Conservation (phyloP, 2,113 vertebrate species). For the Platichthys stellatus region DNA sequence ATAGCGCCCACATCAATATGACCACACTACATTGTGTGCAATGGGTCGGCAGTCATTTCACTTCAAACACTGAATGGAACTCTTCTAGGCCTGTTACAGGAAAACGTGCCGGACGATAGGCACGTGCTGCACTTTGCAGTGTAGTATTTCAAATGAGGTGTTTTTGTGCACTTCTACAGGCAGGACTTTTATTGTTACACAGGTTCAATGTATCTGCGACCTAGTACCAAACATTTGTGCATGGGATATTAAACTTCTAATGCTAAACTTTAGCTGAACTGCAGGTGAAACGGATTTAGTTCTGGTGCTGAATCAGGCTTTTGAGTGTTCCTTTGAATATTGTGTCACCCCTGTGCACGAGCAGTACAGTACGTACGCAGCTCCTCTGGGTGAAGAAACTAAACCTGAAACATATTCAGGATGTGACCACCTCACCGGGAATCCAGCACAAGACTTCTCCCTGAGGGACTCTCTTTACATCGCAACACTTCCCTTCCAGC, state of each 20-base stretch:
- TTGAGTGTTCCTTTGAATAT: neutral
- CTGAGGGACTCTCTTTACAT: conserved; percentile 39
- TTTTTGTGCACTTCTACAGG: neutral
- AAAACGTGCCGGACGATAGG: neutral
- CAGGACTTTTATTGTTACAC: neutral
- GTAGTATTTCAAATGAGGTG: neutral
- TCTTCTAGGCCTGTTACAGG: neutral
- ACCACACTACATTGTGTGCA: conserved; percentile 12
- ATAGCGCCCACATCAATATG: conserved; percentile 8
- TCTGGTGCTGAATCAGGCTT: neutral
- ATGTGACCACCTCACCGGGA: conserved; percentile 20
- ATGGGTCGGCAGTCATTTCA: neutral
- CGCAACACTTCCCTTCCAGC: conserved; percentile 26
- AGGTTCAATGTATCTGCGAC: neutral
- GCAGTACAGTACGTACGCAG: neutral
- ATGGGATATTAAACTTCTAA: neutral
- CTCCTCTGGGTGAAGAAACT: neutral
- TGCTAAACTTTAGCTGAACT: neutral
- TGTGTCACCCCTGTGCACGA: neutral
- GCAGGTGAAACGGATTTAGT: neutral
- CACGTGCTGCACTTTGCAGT: neutral
- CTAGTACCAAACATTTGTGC: neutral
- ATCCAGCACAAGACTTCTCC: conserved; percentile 29
- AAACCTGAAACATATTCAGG: conserved; percentile 14
- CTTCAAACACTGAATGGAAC: neutral